These are phyloP conservation scores for Drosophila limbata DNA, from an alignment of 2,888 invertebrate species.

Conservation along the genomic window DNA sequence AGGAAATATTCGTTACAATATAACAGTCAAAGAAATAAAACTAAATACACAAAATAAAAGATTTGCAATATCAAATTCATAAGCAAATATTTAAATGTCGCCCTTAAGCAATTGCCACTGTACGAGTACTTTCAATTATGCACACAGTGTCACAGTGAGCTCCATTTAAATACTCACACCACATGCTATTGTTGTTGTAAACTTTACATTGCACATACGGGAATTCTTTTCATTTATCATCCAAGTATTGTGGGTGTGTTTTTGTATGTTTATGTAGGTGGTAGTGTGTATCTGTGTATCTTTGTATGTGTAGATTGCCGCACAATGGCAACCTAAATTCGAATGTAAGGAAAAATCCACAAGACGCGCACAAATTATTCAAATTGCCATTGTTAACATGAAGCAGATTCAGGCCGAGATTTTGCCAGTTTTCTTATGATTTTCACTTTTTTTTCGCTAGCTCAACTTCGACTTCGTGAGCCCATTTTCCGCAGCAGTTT, in stretches of 20 bases:
- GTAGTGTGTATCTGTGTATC: not conserved
- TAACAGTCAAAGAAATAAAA: not conserved
- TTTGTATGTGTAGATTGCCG: constrained; percentile 40
- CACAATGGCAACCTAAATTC: constrained; percentile 65
- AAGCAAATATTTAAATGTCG: not conserved
- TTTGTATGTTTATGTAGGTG: not conserved
- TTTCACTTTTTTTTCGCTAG: constrained; percentile 52
- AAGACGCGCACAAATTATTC: constrained; percentile 74
- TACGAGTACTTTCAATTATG: constrained; percentile 18
- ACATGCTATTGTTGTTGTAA: constrained; percentile 17
- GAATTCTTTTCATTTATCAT: constrained; percentile 60
- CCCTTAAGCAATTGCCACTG: constrained; percentile 16
- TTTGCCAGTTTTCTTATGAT: constrained; percentile 61
- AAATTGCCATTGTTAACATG: constrained; percentile 77
- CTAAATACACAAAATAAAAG: no score
- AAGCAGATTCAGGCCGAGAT: constrained; percentile 46
- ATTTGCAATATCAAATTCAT: not conserved
- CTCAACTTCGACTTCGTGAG: constrained; percentile 52
- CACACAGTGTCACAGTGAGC: constrained; percentile 48
- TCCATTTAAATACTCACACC: constrained; percentile 18
- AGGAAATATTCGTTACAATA: not conserved
- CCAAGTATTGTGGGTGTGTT: constrained; percentile 1
- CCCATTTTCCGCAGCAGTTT: constrained; percentile 53
- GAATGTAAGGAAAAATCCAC: constrained; percentile 51
- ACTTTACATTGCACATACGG: constrained; percentile 44